phyloP scores from a whole-genome alignment of 2,797 vertebrate genomes.

The Ceryle rudis region DNA sequence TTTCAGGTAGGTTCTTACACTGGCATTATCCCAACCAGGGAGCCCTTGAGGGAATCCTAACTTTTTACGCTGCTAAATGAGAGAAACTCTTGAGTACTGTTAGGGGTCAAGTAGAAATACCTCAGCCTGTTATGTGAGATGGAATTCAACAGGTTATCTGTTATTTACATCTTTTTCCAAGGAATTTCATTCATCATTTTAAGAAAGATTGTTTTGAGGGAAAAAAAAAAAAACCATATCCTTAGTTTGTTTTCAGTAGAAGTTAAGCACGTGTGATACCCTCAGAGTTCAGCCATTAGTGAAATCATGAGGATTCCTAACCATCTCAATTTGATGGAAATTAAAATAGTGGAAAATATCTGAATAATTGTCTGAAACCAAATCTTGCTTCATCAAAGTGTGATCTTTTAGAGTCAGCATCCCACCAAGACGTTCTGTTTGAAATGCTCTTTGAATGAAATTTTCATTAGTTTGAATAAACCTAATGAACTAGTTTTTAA shows the following conservation, averaged over 20 bases:
- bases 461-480: constrained; percentile 1
- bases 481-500: background rate
- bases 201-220: background rate
- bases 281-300: background rate
- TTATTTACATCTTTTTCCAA: background rate
- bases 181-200: background rate
- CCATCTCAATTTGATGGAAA: background rate
- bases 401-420: background rate
- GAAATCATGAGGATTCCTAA: background rate
- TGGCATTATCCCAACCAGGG: background rate
- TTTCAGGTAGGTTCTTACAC: background rate
- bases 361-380: background rate
- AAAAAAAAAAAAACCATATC: background rate
- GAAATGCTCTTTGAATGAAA: background rate
- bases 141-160: background rate
- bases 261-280: background rate
- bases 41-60: background rate
- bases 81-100: background rate
- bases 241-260: background rate
- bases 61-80: background rate
- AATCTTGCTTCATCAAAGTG: background rate
- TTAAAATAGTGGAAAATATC: background rate
- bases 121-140: background rate
- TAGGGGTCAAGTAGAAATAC: background rate
- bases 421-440: background rate